Base-by-base conservation (phyloP, 2,888 invertebrate species). In the Polyommatus iphigenia region DNA sequence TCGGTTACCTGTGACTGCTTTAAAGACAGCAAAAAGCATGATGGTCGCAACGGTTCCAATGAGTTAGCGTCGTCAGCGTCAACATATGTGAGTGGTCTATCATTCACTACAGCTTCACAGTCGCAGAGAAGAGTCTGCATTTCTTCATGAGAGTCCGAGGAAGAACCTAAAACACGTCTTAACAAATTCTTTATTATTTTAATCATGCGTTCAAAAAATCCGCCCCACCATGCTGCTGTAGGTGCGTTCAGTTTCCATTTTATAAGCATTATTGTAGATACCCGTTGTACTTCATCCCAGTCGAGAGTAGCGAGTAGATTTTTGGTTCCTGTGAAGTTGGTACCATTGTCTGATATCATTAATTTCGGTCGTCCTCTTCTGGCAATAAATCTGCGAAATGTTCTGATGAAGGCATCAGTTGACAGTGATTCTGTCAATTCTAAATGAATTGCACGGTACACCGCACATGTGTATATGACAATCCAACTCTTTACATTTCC, bases 81-180 rank as follows among this genome's bases (percentile, higher is more conserved):
- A 41, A 41, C 10, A 2, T 41, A 41, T 41, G 41, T 41, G 41
- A 41, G 41, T 10, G 41, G 41, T 41, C 54, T 54, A 54, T 54
- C 67, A 67, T 67, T 67, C 67, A 67, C 29, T 29, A 24, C 29
- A 67, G 67, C 67, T 67, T 67, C 67, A 24, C 67, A 67, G 10
- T 67, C 67, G 3, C 67, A 67, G 24, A 67, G 29, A 20, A 24
- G 24, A 67, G 67, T 67, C 15, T 24, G 13, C 29, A 67, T 54
- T 54, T 54, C 13, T 29, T 67, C 67, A 67, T 67, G 15, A 13
- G 67, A 24, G 13, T 32, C 67, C 24, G 32, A 67, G 3, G 67
- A 20, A 15, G 24, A 13, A 29, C 67, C 67, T 24, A 67, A 24
- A 13, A 67, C 24, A 13, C 67, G 67, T 13, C 29, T 29, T 67